A percentile compares a stretch with the other conserved stretches of the same genome.
Evolutionary conservation across 1,140 invertebrate species (phyloP).

Genomic region (Bombyx mandarina): DNA sequence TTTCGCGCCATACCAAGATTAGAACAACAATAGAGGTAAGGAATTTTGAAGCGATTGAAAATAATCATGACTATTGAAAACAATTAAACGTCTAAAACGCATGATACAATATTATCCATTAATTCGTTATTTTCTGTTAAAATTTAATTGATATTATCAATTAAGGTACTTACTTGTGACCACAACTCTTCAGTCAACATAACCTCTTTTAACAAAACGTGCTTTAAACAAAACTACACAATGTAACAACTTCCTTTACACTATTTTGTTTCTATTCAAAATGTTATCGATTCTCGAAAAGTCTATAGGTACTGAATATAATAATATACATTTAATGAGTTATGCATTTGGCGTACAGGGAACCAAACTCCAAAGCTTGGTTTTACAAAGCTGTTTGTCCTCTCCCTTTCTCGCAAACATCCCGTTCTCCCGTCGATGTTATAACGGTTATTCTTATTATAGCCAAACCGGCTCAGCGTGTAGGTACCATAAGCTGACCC

Average conservation of each 20-base stretch:
- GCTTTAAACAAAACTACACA: slow-evolving; percentile 1
- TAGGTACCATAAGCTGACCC: not conserved
- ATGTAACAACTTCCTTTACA: not conserved
- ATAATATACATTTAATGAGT: not conserved
- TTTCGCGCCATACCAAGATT: no score
- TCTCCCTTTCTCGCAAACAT: slow-evolving; percentile 17
- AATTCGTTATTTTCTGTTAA: no score
- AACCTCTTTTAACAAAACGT: slow-evolving; percentile 29
- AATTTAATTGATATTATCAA: not conserved
- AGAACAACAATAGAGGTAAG: no score
- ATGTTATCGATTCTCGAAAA: no score
- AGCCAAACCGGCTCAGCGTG: slow-evolving; percentile 20
- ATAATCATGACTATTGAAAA: no score
- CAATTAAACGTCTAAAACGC: no score
- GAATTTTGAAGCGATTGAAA: no score
- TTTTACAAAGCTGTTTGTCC: slow-evolving; percentile 3
- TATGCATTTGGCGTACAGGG: slow-evolving; percentile 15
- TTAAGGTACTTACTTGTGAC: slow-evolving; percentile 31
- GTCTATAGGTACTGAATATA: not conserved
- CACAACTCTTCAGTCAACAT: slow-evolving; percentile 50
- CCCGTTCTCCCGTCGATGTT: slow-evolving; percentile 23
- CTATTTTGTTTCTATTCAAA: no score
- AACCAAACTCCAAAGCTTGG: slow-evolving; percentile 1
- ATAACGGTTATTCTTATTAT: slow-evolving; percentile 46
- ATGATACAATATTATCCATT: no score